Evolutionary conservation across 2,797 vertebrate genomes (phyloP).

Genomic region (Pseudomugil gertrudae): DNA sequence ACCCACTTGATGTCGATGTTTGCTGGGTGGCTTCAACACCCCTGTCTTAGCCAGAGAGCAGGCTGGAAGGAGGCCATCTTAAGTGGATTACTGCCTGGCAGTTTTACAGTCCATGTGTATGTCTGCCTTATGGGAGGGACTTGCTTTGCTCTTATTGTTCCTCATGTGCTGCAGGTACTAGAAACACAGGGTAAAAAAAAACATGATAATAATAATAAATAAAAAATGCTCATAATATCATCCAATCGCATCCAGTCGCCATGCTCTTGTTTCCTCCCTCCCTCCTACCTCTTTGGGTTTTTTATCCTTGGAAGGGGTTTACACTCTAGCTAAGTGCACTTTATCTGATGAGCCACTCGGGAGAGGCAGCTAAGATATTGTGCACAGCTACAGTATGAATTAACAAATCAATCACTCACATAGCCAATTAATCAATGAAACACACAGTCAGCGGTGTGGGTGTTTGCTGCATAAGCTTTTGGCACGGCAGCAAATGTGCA

Average conservation of each 20-base stretch:
- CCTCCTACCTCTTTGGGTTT: slow-evolving; percentile 20
- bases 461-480: slow-evolving; percentile 59
- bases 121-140: slow-evolving; percentile 8
- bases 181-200: slow-evolving; percentile 32
- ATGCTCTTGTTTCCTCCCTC: slow-evolving; percentile 9
- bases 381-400: slow-evolving; percentile 64
- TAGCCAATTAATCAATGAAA: slow-evolving; percentile 63
- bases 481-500: slow-evolving; percentile 22
- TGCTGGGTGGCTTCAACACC: slow-evolving; percentile 23
- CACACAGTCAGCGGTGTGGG: slow-evolving; percentile 47
- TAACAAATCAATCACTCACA: slow-evolving; percentile 71
- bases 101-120: slow-evolving; percentile 11
- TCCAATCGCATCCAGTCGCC: too few relatives aligned
- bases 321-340: slow-evolving; percentile 76
- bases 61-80: slow-evolving; percentile 45
- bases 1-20: slow-evolving; percentile 32
- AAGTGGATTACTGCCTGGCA: slow-evolving; percentile 47
- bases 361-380: slow-evolving; percentile 52
- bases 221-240: too few relatives aligned
- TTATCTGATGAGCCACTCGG: slow-evolving; percentile 72
- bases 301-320: slow-evolving; percentile 51
- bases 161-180: slow-evolving; percentile 36
- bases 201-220: background rate
- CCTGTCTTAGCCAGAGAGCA: slow-evolving; percentile 21
- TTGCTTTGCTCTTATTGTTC: slow-evolving; percentile 26